Base-by-base conservation (phyloP, 2,113 vertebrate species). In the Nerophis lumbriciformis region DNA sequence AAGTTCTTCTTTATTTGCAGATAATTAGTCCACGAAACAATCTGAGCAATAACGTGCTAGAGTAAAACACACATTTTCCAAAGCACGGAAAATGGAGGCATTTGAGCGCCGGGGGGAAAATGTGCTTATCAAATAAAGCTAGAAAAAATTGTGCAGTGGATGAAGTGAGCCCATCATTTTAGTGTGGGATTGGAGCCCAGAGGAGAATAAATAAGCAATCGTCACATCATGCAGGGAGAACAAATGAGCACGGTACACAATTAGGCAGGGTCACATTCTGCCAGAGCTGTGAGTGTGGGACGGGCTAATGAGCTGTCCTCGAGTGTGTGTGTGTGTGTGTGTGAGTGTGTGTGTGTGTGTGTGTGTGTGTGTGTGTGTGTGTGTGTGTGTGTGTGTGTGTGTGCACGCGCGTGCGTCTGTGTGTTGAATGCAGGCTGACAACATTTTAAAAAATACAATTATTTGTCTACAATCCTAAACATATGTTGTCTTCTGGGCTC, bases 161-260 rank as follows among this genome's bases (percentile, higher is more conserved):
- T 90, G 85, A 91, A 90, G 90, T 83, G 83, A 90, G 90, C 88
- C 89, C 89, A 90, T 91, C 87, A 90, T 90, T 89, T 87, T 89
- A 86, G 90, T 88, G 88, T 83, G 89, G 76, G 72, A 78, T 72
- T 80, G 82, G 71, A 85, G 84, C 87, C 87, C 88, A 63, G 86
- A 86, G 82, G 87, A 90, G 87, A 90, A 90, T 89, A 90, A 88
- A 89, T 88, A 90, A 88, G 87, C 86, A 89, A 90, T 85, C 79
- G 87, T 85, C 83, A 86, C 85, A 83, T 89, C 87, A 89, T 76
- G 83, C 86, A 78, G 85, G 64, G 85, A 81, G 82, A 88, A 87
- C 88, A 90, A 91, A 90, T 87, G 87, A 90, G 88, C 83, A 85
- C 77, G 80, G 82, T 78, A 88, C 83, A 88, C 88, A 91, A 91